Evolutionary conservation across 2,888 invertebrate genomes (phyloP).

Genomic region (Iphiclides podalirius): DNA sequence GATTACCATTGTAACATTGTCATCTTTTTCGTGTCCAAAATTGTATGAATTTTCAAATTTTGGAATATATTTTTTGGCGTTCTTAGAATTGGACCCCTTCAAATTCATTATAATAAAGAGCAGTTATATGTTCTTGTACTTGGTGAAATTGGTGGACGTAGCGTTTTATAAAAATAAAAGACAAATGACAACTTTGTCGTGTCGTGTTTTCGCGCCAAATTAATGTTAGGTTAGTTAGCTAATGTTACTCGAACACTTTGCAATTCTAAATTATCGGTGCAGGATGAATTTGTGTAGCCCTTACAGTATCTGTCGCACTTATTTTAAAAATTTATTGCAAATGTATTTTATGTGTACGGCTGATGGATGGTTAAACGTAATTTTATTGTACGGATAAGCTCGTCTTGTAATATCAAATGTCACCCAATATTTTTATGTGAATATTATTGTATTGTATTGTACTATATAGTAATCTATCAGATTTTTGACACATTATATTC

Average conservation of each 20-base stretch:
- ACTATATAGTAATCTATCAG: slow-evolving; percentile 29
- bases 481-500: slow-evolving; percentile 50
- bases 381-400: slow-evolving; percentile 6
- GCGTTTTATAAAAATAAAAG: too few relatives aligned
- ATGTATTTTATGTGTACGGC: slow-evolving; percentile 1
- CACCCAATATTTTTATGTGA: slow-evolving; percentile 44
- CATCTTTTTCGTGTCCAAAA: too few relatives aligned
- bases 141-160: too few relatives aligned
- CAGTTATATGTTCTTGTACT: too few relatives aligned
- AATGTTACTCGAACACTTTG: neutral
- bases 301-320: slow-evolving; percentile 6
- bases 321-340: slow-evolving; percentile 3
- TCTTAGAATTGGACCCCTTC: too few relatives aligned
- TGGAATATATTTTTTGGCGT: too few relatives aligned
- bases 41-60: too few relatives aligned
- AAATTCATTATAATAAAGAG: too few relatives aligned
- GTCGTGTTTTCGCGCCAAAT: slow-evolving; percentile 4
- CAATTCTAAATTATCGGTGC: neutral
- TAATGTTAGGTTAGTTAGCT: slow-evolving; percentile 4
- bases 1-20: too few relatives aligned
- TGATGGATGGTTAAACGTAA: slow-evolving; percentile 2
- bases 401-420: slow-evolving; percentile 28
- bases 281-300: slow-evolving; percentile 2
- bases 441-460: slow-evolving; percentile 22
- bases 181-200: neutral